phyloP scores from a whole-genome alignment of 2,113 vertebrate species.

The Lagopus muta region DNA sequence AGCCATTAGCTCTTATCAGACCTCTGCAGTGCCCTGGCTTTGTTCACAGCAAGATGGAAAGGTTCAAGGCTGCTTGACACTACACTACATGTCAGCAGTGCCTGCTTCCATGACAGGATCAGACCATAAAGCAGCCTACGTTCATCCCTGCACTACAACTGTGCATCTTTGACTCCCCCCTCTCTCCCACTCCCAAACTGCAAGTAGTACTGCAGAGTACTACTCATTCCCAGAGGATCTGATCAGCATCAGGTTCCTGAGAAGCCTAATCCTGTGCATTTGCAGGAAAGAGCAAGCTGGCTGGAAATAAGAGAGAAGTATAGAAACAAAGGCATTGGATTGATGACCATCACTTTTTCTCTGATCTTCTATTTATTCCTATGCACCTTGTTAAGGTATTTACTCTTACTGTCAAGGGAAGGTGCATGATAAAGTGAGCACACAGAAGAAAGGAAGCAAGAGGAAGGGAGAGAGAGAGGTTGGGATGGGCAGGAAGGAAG shows the following conservation, averaged over 20 bases:
- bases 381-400: not conserved
- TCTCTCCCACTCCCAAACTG: not conserved
- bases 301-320: not conserved
- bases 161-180: not conserved
- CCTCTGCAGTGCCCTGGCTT: not conserved
- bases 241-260: not conserved
- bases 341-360: not conserved
- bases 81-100: not conserved
- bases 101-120: not conserved
- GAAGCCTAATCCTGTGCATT: not conserved
- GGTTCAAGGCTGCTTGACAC: not conserved
- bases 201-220: not conserved
- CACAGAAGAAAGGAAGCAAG: not conserved
- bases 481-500: not conserved
- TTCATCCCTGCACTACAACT: not conserved
- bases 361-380: fast-evolving
- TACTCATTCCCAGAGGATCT: not conserved
- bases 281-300: not conserved
- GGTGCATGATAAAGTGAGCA: not conserved
- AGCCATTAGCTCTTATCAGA: not conserved
- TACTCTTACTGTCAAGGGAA: not conserved
- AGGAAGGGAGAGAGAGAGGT: not conserved
- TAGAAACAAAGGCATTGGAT: not conserved
- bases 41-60: not conserved
- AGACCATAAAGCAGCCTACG: fast-evolving